A percentile compares a stretch with the other conserved stretches of the same genome.
Evolutionary conservation across 2,797 vertebrate genomes (phyloP).

Genomic region (Dermochelys coriacea): DNA sequence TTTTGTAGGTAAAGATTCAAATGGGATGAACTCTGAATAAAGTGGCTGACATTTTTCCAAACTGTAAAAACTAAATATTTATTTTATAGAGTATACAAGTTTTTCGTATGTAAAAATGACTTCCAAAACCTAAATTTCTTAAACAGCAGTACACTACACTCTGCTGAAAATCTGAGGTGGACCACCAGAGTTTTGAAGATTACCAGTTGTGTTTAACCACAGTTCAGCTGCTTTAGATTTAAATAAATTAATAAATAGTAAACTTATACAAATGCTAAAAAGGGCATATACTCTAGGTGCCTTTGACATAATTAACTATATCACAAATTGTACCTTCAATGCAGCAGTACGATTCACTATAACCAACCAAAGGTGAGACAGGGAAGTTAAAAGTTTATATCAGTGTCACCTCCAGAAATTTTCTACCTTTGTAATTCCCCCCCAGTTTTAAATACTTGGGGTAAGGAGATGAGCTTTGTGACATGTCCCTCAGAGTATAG

Average conservation of each 20-base stretch:
- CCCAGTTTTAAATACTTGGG: not conserved
- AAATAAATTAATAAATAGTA: not conserved
- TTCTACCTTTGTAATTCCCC: not conserved
- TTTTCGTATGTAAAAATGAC: not conserved
- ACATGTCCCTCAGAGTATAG: not conserved
- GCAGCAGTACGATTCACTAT: not conserved
- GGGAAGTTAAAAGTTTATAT: not conserved
- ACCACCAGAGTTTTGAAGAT: not conserved
- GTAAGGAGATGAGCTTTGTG: not conserved
- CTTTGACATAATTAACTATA: not conserved
- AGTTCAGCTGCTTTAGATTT: not conserved
- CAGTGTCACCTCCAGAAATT: not conserved
- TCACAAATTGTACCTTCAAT: not conserved
- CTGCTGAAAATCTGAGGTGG: not conserved
- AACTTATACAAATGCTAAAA: not conserved
- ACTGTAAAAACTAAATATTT: not conserved
- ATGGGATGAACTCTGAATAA: not conserved
- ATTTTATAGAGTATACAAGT: not conserved
- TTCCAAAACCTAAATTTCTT: not conserved
- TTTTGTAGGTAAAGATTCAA: not conserved
- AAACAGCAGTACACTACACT: not conserved
- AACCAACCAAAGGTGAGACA: not conserved
- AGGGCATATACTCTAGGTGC: not conserved
- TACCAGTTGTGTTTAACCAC: not conserved
- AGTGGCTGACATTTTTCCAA: not conserved